Base-by-base conservation (phyloP, 2,888 invertebrate species). In the Stictocephala bisonia region DNA sequence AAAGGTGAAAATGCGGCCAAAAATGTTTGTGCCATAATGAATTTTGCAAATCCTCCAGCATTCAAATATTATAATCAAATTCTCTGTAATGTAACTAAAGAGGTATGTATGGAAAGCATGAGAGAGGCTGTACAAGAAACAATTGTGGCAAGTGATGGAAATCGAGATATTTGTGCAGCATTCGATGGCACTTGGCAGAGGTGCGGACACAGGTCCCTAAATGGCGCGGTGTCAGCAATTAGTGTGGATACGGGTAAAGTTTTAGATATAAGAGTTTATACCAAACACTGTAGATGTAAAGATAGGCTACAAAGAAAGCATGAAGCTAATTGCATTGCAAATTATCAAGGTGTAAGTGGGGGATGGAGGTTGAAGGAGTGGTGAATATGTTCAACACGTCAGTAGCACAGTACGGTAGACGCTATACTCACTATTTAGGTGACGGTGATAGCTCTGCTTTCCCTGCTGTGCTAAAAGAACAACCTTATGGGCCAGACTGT, bases 401-500 rank as follows among this genome's bases (percentile, higher is more conserved):
- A 15, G 22, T 56, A 26, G 15, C n/a, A n/a, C 7, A 44, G 44
- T 44, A 44, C 44, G 7, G 44, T 44, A 44, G n/a, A 44, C 44
- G 44, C 15, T 44, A n/a, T 51, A 51, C 53, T 51, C 53, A 51
- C 53, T 51, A 51, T 51, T 51, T 51, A 51, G 53, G 53, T 18
- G 53, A 51, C 15, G 53, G 53, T 51, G 53, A 51, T 51, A n/a
- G n/a, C n/a, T n/a, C n/a, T n/a, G n/a, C n/a, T n/a, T n/a, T n/a
- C n/a, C n/a, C n/a, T n/a, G n/a, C n/a, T n/a, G n/a, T 51, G 53
- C 31, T 31, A 29, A 7, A 60, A 3, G 1, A 1, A 60, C 60
- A 60, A 60, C 60, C 60, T 60, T 60, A 60, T 60, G 60, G 60
- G 31, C 60, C 60, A 60, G 60, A 60, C 60, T 60, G 60, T 60